Percentiles rank a stretch among this genome's conserved stretches.
phyloP scores from a whole-genome alignment of 2,113 vertebrate species.

The Pomatorhinus ruficollis region DNA sequence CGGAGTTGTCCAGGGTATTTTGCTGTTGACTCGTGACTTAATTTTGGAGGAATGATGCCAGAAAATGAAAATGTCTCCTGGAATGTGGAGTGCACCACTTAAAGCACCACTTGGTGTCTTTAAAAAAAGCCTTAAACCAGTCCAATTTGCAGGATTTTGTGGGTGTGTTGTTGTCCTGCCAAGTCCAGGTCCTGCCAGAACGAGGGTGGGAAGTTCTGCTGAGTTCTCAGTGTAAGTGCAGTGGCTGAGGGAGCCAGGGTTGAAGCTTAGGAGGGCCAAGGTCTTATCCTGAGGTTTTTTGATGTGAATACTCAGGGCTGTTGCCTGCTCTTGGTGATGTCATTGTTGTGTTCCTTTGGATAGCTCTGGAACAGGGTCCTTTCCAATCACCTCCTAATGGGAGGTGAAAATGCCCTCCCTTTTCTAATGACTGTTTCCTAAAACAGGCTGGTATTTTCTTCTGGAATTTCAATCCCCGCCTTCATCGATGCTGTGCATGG shows the following conservation, averaged over 20 bases:
- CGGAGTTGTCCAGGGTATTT: not conserved
- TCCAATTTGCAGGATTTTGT: not conserved
- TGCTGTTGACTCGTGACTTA: not conserved
- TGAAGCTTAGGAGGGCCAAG: not conserved
- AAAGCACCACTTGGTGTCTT: not conserved
- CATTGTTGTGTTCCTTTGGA: not conserved
- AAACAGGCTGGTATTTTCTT: not conserved
- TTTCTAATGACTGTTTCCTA: not conserved
- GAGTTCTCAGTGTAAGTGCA: fast-evolving
- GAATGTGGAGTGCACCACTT: not conserved
- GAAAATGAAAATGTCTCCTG: not conserved
- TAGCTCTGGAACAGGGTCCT: not conserved
- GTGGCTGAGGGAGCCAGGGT: not conserved
- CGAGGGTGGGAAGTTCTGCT: not conserved
- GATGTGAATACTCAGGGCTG: not conserved
- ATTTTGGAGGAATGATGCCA: not conserved
- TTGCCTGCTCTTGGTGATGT: not conserved
- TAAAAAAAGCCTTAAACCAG: not conserved
- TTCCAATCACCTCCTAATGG: not conserved
- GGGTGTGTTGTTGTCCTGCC: not conserved
- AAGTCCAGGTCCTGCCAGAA: not conserved
- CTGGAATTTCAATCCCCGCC: not conserved
- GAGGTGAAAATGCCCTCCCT: not conserved
- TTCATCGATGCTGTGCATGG: not conserved
- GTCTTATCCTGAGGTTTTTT: not conserved